These are phyloP conservation scores for Taurulus bubalis DNA, from an alignment of 2,113 vertebrate species.

Conservation along the genomic window DNA sequence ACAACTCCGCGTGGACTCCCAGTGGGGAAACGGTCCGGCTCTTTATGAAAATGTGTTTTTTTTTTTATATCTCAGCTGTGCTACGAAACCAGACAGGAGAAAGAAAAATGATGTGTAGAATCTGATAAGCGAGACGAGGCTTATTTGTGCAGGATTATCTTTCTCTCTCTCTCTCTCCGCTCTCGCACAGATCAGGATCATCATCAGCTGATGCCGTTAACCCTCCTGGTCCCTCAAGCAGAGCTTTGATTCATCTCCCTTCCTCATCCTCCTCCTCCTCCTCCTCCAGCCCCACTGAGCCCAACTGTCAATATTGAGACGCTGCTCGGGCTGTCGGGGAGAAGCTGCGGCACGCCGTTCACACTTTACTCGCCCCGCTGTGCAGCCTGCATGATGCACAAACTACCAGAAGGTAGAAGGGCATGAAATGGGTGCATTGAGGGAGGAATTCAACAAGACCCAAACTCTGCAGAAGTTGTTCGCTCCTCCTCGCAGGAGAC, in stretches of 20 bases:
- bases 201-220: conserved; percentile 39
- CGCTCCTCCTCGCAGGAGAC: neutral
- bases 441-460: neutral
- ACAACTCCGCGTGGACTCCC: neutral
- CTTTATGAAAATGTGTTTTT: neutral
- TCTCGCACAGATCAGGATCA: conserved; percentile 45
- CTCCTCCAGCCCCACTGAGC: conserved; percentile 36
- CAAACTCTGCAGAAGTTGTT: conserved; percentile 73
- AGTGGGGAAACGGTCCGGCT: neutral
- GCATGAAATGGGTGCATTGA: neutral
- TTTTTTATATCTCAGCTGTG: conserved; percentile 4
- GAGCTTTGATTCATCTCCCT: conserved; percentile 64
- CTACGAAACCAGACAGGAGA: conserved; percentile 2
- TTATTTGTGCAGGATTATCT: conserved; percentile 51
- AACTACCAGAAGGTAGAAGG: neutral
- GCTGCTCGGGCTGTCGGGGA: conserved; percentile 49
- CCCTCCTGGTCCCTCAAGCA: conserved; percentile 55
- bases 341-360: conserved; percentile 26
- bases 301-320: conserved; percentile 52
- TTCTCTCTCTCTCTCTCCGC: neutral
- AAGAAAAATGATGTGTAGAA: neutral
- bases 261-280: conserved; percentile 56
- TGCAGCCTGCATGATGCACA: conserved; percentile 13
- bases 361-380: conserved; percentile 28
- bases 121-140: conserved; percentile 32